Evolutionary conservation across 2,888 invertebrate species (phyloP).

Genomic region (Bruchidius siliquastri): DNA sequence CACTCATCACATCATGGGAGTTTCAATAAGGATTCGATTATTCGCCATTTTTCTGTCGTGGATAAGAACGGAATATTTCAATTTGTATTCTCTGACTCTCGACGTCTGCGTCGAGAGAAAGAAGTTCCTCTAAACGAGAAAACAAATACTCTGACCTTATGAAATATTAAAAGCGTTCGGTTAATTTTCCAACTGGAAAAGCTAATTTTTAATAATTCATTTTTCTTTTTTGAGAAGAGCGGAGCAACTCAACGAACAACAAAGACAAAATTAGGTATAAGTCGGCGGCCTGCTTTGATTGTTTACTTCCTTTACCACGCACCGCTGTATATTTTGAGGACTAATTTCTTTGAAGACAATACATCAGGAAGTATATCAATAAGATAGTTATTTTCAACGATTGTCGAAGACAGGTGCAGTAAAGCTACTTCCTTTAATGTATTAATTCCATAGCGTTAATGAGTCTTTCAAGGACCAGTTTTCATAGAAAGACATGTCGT

Average conservation of each 20-base stretch:
- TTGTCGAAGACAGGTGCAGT: no score
- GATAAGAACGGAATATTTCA: not conserved
- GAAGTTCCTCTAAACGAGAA: conserved; percentile 26
- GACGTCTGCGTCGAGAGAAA: not conserved
- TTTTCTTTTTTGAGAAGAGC: conserved; percentile 6
- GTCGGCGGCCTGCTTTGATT: not conserved
- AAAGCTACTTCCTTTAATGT: no score
- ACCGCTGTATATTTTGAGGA: not conserved
- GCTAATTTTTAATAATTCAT: conserved; percentile 32
- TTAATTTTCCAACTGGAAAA: conserved; percentile 36
- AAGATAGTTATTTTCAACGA: not conserved
- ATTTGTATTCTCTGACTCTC: not conserved
- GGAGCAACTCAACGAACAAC: not conserved
- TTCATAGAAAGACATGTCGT: no score
- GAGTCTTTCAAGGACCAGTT: no score
- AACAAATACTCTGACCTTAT: conserved; percentile 39
- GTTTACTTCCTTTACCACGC: not conserved
- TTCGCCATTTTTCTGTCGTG: not conserved
- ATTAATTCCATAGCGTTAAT: no score
- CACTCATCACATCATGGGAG: no score
- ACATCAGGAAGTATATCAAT: no score
- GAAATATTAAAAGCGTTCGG: conserved; percentile 40
- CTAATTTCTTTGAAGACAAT: no score
- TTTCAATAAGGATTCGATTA: no score
- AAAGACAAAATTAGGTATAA: not conserved